Evolutionary conservation across 2,888 invertebrate genomes (phyloP).

Genomic region (Aproaerema taeniolella): DNA sequence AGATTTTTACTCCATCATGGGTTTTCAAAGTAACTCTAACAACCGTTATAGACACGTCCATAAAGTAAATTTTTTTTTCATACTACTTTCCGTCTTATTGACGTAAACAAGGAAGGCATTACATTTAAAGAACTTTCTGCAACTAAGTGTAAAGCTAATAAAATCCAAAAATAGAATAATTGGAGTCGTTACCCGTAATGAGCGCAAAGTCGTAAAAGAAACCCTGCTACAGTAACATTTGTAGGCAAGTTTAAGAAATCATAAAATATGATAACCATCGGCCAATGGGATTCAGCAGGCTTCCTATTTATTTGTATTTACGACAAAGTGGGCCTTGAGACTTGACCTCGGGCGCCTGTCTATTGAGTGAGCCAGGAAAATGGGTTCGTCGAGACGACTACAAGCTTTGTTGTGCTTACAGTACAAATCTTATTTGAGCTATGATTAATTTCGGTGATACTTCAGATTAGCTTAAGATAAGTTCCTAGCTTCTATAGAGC

Average conservation of each 20-base stretch:
- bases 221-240: conserved; percentile 47
- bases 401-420: conserved; percentile 31
- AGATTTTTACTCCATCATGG: no score
- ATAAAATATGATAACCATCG: conserved; percentile 70
- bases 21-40: no score
- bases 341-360: conserved; percentile 48
- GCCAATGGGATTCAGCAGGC: conserved; percentile 58
- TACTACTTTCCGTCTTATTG: no score
- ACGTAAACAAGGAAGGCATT: no score
- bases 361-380: conserved; percentile 38
- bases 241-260: conserved; percentile 53
- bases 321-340: conserved; percentile 57
- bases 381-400: conserved; percentile 45
- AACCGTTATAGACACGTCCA: no score
- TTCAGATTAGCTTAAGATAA: conserved; percentile 13
- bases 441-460: conserved; percentile 24
- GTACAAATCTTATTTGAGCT: conserved; percentile 35
- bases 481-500: no score
- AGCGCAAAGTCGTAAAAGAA: conserved; percentile 38
- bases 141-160: conserved; percentile 8
- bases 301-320: conserved; percentile 69
- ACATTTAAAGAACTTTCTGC: no score
- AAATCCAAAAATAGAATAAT: conserved; percentile 12
- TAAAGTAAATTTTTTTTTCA: no score
- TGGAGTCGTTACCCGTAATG: conserved; percentile 16